phyloP scores from a whole-genome alignment of 2,113 vertebrate species.

The Tichodroma muraria region DNA sequence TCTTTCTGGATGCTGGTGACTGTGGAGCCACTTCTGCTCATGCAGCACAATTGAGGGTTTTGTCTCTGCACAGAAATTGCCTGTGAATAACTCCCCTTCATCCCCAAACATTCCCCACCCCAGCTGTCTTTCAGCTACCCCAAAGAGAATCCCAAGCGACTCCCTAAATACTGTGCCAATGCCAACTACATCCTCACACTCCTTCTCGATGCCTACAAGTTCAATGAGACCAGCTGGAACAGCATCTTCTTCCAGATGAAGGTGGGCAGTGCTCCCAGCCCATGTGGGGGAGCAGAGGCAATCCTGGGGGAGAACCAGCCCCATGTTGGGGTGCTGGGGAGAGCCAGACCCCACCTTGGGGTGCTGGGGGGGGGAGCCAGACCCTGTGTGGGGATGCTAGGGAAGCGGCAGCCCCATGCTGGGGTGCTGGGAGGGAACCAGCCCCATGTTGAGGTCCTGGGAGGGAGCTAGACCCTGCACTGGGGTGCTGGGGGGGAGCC shows the following conservation, averaged over 20 bases:
- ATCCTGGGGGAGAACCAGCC: background rate
- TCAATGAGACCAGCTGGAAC: conserved; percentile 72
- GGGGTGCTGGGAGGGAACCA: background rate
- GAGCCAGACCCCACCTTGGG: background rate
- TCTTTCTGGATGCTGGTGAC: background rate
- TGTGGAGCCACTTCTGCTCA: fast-evolving
- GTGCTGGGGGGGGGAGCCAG: too few relatives aligned
- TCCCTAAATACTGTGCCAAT: conserved; percentile 77
- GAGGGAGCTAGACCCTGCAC: fast-evolving
- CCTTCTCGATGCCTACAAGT: conserved; percentile 76
- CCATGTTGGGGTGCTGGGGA: fast-evolving
- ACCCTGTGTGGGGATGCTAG: too few relatives aligned
- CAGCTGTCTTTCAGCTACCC: conserved; percentile 48
- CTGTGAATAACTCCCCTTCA: background rate
- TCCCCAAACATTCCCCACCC: background rate
- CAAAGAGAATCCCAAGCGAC: background rate
- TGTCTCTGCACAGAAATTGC: background rate
- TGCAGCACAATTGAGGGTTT: background rate
- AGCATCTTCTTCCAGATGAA: conserved; percentile 81
- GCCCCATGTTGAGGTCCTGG: background rate
- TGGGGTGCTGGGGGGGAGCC: background rate
- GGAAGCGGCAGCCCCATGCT: fast-evolving
- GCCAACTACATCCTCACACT: conserved; percentile 80
- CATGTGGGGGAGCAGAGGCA: fast-evolving
- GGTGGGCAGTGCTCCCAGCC: conserved; percentile 57